phyloP scores from a whole-genome alignment of 2,113 vertebrate species.

The Mormyrus lacerda region DNA sequence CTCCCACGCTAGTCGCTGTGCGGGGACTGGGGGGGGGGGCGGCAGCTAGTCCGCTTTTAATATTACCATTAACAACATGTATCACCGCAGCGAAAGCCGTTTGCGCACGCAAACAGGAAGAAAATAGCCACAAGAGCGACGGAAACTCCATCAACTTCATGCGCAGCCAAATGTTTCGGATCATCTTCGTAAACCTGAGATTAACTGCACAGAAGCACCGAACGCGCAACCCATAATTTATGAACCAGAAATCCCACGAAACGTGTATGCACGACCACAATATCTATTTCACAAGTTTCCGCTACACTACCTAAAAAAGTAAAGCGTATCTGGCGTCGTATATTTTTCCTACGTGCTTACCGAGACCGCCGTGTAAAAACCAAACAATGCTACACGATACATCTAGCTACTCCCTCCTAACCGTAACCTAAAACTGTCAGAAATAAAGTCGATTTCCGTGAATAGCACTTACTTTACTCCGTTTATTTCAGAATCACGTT shows the following conservation, averaged over 20 bases:
- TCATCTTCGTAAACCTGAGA: neutral
- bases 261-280: neutral
- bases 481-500: conserved; percentile 40
- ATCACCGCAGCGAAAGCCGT: neutral
- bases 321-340: neutral
- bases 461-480: conserved; percentile 39
- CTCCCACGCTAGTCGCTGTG: neutral
- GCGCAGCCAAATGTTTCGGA: neutral
- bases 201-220: neutral
- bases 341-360: neutral
- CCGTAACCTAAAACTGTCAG: neutral
- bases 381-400: neutral
- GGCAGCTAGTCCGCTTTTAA: neutral
- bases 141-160: neutral
- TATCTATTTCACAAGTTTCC: neutral
- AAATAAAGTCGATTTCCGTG: conserved; percentile 44
- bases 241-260: neutral
- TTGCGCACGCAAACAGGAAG: neutral
- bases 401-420: conserved; percentile 13
- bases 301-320: neutral
- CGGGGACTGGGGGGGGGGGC: neutral
- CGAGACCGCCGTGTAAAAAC: neutral
- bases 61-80: neutral
- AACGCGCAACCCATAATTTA: neutral
- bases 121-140: neutral